Conservation (phyloP, 2,888 invertebrate genomes). For the Barypeithes pellucidus region DNA sequence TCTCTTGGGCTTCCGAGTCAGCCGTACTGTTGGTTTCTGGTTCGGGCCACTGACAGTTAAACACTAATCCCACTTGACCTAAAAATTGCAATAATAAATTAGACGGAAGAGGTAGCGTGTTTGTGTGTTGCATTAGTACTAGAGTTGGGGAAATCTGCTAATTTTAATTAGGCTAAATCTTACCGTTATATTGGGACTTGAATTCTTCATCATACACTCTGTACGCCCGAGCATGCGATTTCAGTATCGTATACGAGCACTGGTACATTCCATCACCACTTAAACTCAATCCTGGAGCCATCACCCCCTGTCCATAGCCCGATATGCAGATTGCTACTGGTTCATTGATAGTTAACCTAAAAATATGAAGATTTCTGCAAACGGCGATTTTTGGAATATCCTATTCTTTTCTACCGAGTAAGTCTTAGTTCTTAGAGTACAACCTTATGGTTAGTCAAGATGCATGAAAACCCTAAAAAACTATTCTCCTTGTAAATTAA, state of each 20-base stretch:
- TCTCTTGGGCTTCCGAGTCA: constrained; percentile 76
- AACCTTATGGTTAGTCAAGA: too few relatives aligned
- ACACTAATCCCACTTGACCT: constrained; percentile 69
- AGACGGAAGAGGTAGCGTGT: too few relatives aligned
- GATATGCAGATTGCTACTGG: constrained; percentile 11
- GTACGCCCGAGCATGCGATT: constrained; percentile 43
- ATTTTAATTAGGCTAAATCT: too few relatives aligned
- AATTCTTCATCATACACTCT: constrained; percentile 43
- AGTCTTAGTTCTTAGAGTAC: too few relatives aligned
- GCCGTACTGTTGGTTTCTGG: constrained; percentile 73
- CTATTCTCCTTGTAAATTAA: too few relatives aligned
- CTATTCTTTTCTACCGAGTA: too few relatives aligned
- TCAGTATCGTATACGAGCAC: constrained; percentile 33
- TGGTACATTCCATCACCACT: constrained; percentile 40
- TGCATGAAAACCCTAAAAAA: too few relatives aligned
- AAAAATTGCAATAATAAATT: too few relatives aligned
- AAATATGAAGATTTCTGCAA: too few relatives aligned
- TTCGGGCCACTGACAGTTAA: constrained; percentile 77
- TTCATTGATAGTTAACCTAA: constrained; percentile 57
- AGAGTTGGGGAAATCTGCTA: too few relatives aligned
- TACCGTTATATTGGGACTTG: constrained; percentile 27
- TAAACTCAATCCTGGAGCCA: constrained; percentile 22
- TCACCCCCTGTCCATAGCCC: constrained; percentile 29
- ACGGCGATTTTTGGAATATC: too few relatives aligned
- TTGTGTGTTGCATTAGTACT: too few relatives aligned